Evolutionary conservation across 64 coral and sea anemone species (phyloP), one percentile per base, ranked within the genome.

Genomic region (Dendrophyllia cribrosa): DNA sequence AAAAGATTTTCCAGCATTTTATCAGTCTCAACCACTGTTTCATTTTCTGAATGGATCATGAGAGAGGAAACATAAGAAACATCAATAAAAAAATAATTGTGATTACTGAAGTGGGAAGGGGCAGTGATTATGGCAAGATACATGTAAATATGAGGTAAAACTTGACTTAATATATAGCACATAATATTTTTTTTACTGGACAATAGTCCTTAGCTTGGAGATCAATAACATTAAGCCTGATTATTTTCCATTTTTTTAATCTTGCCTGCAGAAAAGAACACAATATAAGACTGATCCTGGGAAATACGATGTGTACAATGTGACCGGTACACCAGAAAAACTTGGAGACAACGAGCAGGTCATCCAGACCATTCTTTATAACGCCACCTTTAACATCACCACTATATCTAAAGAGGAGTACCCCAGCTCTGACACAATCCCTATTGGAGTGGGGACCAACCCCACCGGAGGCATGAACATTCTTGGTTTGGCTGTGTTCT

Each of bases 401-500:
- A 91, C 89, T 9, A 82, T 91, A 56, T 81, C 64, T 56, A 53
- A 58, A 7, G 76, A 81, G 19, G 44, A 82, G 12, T 91, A 91
- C 51, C 89, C 89, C 17, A 58, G 63, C 19, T 91, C 89, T 14
- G 13, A 91, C 7, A 91, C 89, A 26, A 58, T 91, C 52, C 76
- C 76, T 21, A 69, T 9, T 9, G 79, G 79, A 13, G 58, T 82
- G 5, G 77, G 61, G 0, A 82, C 89, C 17, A 77, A 79, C 77
- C 77, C 79, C 22, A 70, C 49, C 2, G 64, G 75, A 64, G 89
- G 89, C 44, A 91, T 91, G 89, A 91, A 91, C 34, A 70, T 91
- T 4, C 89, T 91, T 59, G 89, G 89, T 16, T 48, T 91, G 7
- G 89, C 89, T n/a, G 68, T 82, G 64, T 91, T 91, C 70, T 91